Conservation (phyloP, 2,113 vertebrate species). For the Phoenicopterus ruber region DNA sequence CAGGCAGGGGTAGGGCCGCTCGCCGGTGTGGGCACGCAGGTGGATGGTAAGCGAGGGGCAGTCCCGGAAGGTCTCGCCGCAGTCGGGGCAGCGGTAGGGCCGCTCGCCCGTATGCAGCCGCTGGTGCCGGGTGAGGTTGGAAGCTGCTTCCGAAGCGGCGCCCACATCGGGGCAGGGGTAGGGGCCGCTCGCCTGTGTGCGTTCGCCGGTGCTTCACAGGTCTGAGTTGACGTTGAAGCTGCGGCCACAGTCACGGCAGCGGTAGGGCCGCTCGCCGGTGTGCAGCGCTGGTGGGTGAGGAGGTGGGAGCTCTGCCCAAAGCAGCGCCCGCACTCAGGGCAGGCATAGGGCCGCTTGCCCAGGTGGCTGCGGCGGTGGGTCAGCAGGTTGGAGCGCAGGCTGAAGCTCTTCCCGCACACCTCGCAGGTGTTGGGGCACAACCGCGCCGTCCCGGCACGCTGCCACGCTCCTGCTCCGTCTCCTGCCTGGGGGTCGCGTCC, state of each 20-base stretch:
- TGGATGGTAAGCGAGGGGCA: not conserved
- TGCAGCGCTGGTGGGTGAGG: not conserved
- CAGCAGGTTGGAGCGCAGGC: not conserved
- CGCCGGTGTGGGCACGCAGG: not conserved
- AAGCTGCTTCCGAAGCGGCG: too few species aligned
- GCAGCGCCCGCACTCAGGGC: not conserved
- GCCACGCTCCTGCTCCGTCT: not conserved
- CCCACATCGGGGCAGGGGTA: too few species aligned
- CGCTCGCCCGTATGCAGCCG: too few species aligned
- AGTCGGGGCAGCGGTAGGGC: not conserved
- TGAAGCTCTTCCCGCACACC: not conserved
- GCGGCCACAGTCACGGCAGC: not conserved
- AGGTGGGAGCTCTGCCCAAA: not conserved
- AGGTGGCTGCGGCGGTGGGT: not conserved
- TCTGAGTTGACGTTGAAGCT: not conserved
- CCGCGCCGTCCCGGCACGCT: fast-evolving
- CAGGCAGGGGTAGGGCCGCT: not conserved
- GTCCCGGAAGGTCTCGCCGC: not conserved
- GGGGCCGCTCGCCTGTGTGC: too few species aligned
- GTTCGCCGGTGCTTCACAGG: not conserved
- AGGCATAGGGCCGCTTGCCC: not conserved
- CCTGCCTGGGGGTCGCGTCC: too few species aligned
- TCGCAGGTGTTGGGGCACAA: not conserved
- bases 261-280: not conserved
- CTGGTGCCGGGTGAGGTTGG: too few species aligned